Base-by-base conservation (phyloP, 2,888 invertebrate species). In the Trachelus iudaicus region DNA sequence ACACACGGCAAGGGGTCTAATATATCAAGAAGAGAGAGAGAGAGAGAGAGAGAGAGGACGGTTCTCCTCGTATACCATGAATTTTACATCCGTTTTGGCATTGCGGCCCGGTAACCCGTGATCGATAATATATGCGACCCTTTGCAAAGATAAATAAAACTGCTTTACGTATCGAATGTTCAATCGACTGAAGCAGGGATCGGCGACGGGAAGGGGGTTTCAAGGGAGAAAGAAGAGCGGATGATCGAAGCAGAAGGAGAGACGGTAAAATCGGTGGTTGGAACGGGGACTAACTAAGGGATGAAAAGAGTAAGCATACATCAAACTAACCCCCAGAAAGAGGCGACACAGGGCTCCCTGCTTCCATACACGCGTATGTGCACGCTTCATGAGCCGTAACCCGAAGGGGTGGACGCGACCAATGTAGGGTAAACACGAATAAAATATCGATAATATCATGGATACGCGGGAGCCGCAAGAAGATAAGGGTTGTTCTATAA, bases 381-480 rank as follows among this genome's bases (percentile, higher is more conserved):
- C 40, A 34, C 76, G 77, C 73, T 77, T 77, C 73, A 75, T 78
- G 81, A 81, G 80, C 73, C 79, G 77, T 81, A 76, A 76, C 75
- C 75, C 15, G 30, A 75, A 76, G 76, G 76, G 77, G 76, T 35
- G 75, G 33, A 74, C 56, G 73, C 69, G 77, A 78, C 82, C 82
- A 82, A 85, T 84, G 82, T 81, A 82, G 81, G 81, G 85, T 86
- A 85, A 85, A 85, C 84, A 84, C 79, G 86, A 86, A 86, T 87
- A 86, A 88, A 87, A 87, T 87, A 85, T 86, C 85, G 85, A 85
- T 85, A 83, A 85, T 84, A 83, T 84, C 79, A 79, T 68, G 78
- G 77, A 81, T 79, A 73, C 79, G 77, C 75, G 35, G 75, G 77
- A 75, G 75, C 75, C 69, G 73, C 40, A 77, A 78, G 77, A 71